Percentiles rank a stretch among this genome's conserved stretches.
Evolutionary conservation across 2,888 invertebrate genomes (phyloP).

Genomic region (Caenorhabditis auriculariae): DNA sequence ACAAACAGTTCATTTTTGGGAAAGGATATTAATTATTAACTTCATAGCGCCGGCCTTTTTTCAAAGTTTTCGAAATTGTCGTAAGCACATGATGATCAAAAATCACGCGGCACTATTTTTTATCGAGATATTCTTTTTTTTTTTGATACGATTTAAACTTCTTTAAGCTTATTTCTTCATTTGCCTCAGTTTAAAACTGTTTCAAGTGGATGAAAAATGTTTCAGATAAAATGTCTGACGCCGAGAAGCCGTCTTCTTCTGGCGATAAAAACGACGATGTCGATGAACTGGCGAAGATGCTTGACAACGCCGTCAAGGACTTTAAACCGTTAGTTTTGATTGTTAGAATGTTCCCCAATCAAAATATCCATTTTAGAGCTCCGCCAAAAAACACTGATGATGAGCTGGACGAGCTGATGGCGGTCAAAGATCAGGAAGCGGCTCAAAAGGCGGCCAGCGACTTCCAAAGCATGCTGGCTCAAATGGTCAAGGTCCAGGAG

Average conservation of each 20-base stretch:
- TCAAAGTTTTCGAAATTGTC: no score
- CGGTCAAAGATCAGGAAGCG: conserved; percentile 35
- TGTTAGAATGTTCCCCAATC: conserved; percentile 3
- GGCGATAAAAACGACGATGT: conserved; percentile 13
- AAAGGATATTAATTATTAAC: no score
- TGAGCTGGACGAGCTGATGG: conserved; percentile 47
- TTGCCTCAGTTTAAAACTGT: no score
- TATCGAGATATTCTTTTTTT: no score
- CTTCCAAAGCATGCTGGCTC: conserved; percentile 44
- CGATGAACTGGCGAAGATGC: conserved; percentile 27
- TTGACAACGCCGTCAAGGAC: conserved; percentile 29
- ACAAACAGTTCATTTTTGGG: no score
- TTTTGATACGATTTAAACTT: no score
- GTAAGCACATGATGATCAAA: no score
- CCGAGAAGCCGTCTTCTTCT: not conserved
- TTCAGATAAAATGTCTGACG: conserved; percentile 17
- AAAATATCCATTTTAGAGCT: conserved; percentile 4
- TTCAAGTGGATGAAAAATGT: no score
- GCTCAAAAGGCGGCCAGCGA: conserved; percentile 47
- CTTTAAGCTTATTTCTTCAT: no score
- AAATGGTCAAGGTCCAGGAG: conserved; percentile 47
- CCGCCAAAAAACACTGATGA: conserved; percentile 33
- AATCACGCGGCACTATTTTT: no score
- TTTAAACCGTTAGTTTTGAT: conserved; percentile 16
- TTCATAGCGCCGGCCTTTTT: no score